Evolutionary conservation across 2,113 vertebrate genomes (phyloP).

Genomic region (Collichthys lucidus): DNA sequence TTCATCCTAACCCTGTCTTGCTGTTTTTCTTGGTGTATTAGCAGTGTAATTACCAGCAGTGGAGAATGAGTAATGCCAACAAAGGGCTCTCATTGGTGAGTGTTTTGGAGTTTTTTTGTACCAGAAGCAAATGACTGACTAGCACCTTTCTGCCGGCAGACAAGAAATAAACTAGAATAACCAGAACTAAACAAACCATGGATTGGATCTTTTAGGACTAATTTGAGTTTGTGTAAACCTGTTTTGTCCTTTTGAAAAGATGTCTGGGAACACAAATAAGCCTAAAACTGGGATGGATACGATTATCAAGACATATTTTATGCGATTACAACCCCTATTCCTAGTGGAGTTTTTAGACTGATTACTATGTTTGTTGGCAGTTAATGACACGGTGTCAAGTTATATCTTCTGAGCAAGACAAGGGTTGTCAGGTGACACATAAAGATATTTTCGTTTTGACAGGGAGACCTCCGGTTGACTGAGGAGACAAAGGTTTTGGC

Average conservation of each 20-base stretch:
- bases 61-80: not conserved
- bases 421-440: not conserved
- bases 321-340: not conserved
- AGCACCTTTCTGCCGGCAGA: not conserved
- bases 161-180: not conserved
- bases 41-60: not conserved
- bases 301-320: not conserved
- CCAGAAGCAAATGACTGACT: not conserved
- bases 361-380: not conserved
- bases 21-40: not conserved
- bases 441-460: slow-evolving; percentile 19
- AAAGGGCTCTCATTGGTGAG: not conserved
- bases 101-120: not conserved
- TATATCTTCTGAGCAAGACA: not conserved
- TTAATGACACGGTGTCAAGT: slow-evolving; percentile 26
- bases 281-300: too few species aligned
- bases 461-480: not conserved
- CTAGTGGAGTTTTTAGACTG: not conserved
- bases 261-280: too few species aligned
- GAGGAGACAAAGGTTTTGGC: not conserved
- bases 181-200: not conserved
- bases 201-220: not conserved
- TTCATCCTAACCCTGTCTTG: not conserved
- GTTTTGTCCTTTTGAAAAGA: not conserved
- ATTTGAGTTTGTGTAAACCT: not conserved